Base-by-base conservation (phyloP, 2,888 invertebrate genomes). In the Parnassius smintheus region DNA sequence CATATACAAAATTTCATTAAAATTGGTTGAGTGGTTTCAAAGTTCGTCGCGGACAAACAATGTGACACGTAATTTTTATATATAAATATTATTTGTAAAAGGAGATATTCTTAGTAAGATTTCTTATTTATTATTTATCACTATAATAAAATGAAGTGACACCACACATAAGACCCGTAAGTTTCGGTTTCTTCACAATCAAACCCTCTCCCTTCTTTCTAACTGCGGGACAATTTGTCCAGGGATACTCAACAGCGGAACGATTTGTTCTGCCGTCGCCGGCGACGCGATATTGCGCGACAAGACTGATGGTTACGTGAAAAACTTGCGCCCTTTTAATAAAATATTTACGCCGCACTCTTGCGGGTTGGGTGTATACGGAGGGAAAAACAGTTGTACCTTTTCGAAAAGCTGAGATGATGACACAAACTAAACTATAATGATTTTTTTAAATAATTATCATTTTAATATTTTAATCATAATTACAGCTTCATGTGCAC, bases 231-330 rank as follows among this genome's bases (percentile, higher is more conserved):
- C 60, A 60, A 64, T 64, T 64, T 64, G 64, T 64, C 64, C 64
- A 44, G 57, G 56, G 64, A 53, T 22, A 54, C 22, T 49, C 56
- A 52, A 49, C 56, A 22, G 55, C 68, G 63, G 71, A 72, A 80
- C 87, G 86, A 87, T 87, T 87, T 85, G 86, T 87, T 73, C 76
- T 72, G 69, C 62, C 74, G 80, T 81, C 84, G 74, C 65, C 67
- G 64, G 67, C 74, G 75, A 65, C 75, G 70, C 80, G 74, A 83
- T 84, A 87, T 87, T 86, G 84, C 81, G 69, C 76, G 73, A 71
- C 74, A 83, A 87, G 87, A 87, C 75, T 75, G 81, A 87, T 87
- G 86, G 78, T 75, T 72, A 67, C 68, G 68, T 68, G 68, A 72
- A 70, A 65, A 70, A 72, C 68, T 70, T 71, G 71, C 71, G 74